Evolutionary conservation across 2,113 vertebrate genomes (phyloP).

Genomic region (Amazona vittata): DNA sequence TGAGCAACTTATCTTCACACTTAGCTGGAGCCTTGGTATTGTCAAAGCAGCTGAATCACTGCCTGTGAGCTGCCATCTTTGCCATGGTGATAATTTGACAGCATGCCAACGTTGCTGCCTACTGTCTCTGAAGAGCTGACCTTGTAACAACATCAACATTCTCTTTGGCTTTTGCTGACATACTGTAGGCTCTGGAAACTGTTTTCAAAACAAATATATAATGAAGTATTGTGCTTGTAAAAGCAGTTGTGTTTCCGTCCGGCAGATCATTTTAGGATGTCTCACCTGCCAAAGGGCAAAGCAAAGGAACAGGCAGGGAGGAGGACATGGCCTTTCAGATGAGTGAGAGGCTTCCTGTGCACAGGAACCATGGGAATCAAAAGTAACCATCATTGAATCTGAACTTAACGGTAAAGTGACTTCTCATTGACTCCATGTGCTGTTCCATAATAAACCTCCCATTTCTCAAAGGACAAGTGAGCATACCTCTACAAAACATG

Average conservation of each 20-base stretch:
- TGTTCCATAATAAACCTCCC: neutral
- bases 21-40: constrained; percentile 43
- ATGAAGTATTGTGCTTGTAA: constrained; percentile 68
- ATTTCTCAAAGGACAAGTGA: neutral
- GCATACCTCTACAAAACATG: neutral
- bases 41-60: constrained; percentile 70
- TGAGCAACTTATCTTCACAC: constrained; percentile 6
- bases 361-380: neutral
- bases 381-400: neutral
- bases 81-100: constrained; percentile 61
- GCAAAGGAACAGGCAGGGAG: neutral
- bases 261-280: constrained; percentile 49
- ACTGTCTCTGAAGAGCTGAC: constrained; percentile 70
- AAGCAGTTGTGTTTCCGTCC: constrained; percentile 63
- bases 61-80: constrained; percentile 46
- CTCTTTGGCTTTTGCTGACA: constrained; percentile 72
- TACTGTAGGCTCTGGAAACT: constrained; percentile 63
- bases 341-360: neutral
- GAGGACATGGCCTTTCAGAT: neutral
- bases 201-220: constrained; percentile 75
- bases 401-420: neutral
- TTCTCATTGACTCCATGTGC: neutral
- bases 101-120: constrained; percentile 52
- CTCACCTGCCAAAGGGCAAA: constrained; percentile 14
- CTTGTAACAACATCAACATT: constrained; percentile 70